phyloP scores from a whole-genome alignment of 2,888 invertebrate species.

The Corythucha ciliata region DNA sequence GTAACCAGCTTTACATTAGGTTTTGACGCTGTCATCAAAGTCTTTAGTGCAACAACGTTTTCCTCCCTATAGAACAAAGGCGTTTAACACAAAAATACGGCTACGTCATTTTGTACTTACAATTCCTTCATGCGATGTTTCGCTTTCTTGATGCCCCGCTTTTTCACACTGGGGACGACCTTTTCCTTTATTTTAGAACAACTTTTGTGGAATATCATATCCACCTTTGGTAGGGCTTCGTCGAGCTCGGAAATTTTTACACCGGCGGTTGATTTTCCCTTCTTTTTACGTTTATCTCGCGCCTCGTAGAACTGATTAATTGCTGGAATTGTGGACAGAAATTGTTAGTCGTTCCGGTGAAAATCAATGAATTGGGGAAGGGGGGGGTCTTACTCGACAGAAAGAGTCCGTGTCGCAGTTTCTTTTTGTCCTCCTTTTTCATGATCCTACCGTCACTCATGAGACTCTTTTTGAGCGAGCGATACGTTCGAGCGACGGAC shows the following conservation, averaged over 20 bases:
- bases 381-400: conserved; percentile 11
- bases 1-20: no score
- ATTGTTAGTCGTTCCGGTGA: not conserved
- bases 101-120: no score
- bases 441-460: conserved; percentile 13
- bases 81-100: no score
- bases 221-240: conserved; percentile 17
- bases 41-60: no score
- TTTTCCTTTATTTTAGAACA: conserved; percentile 4
- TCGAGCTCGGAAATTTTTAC: conserved; percentile 17
- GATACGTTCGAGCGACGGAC: conserved; percentile 17
- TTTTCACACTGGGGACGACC: conserved; percentile 14
- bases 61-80: no score
- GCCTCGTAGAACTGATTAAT: conserved; percentile 19
- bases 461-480: conserved; percentile 16
- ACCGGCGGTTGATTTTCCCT: not conserved
- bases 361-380: not conserved
- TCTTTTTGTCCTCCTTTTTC: conserved; percentile 19
- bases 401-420: conserved; percentile 15
- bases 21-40: no score
- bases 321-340: not conserved
- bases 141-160: conserved; percentile 18
- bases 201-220: conserved; percentile 17
- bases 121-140: conserved; percentile 13
- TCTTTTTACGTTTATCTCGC: not conserved